Evolutionary conservation across 2,888 invertebrate species (phyloP), one percentile per base, ranked within the genome.

Genomic region (Drosophila emarginata): DNA sequence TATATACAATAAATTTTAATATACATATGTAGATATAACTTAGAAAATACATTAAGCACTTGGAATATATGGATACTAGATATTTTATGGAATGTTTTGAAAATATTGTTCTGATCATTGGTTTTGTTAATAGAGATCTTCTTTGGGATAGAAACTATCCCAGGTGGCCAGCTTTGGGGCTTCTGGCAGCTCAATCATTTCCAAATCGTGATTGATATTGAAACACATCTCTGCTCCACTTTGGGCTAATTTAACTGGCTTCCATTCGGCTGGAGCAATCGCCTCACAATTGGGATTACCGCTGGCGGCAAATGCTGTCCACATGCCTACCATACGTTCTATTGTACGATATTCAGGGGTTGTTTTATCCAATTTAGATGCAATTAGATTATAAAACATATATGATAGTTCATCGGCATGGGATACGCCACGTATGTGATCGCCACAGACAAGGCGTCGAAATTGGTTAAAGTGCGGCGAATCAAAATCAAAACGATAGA

Each of bases 381-480:
- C 75, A 4, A 78, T 74, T 4, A 82, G 56, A 67, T 82, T 89
- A 37, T 89, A 87, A 40, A 92, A 92, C 1, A 91, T 57, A 54
- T 92, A 92, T 4, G 90, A 89, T 5, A 92, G 18, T 40, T 92
- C 92, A 69, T 92, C 92, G 0, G 76, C 91, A 74, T 92, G 92
- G 15, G 88, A 81, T 1, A 89, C 89, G 2, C 91, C 91, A 1
- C 85, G 83, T 0, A 87, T 66, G 0, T 59, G 67, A 3, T 73
- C 67, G 2, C 89, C 91, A 58, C 90, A 91, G 14, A 80, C 84
- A 3, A 90, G 57, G 37, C 81, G 70, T 6, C 91, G 90, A 59
- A 87, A 87, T 15, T 89, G 89, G 76, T 92, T 92, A 52, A 90
- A 91, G 58, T 80, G 76, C n/a, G 86, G 77, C 0, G 92, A 92